phyloP scores from a whole-genome alignment of 2,888 invertebrate species.

The Gonocerus acuteangulatus region DNA sequence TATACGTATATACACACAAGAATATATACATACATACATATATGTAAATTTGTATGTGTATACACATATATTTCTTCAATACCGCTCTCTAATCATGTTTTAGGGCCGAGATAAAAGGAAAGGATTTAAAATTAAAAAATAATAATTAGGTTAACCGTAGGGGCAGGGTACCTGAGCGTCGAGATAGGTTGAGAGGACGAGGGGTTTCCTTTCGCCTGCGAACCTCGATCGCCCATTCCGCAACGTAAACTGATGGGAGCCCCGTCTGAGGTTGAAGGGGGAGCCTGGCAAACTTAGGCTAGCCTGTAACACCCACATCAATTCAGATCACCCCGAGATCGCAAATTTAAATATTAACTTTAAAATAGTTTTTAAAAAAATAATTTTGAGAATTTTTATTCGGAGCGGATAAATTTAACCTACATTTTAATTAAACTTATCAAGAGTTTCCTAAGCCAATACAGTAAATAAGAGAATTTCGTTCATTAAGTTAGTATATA shows the following conservation, averaged over 20 bases:
- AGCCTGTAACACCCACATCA: constrained; percentile 55
- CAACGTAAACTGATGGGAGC: constrained; percentile 85
- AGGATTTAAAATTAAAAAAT: constrained; percentile 9
- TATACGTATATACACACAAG: background rate
- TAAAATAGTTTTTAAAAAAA: background rate
- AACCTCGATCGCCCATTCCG: constrained; percentile 64
- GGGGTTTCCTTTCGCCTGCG: constrained; percentile 82
- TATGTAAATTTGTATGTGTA: too few relatives aligned
- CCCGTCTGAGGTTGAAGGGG: constrained; percentile 86
- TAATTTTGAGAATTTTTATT: background rate
- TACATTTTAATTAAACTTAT: background rate
- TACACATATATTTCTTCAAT: too few relatives aligned
- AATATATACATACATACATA: too few relatives aligned
- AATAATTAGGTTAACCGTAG: constrained; percentile 5
- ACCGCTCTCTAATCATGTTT: background rate
- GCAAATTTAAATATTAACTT: constrained; percentile 5
- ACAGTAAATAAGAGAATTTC: too few relatives aligned
- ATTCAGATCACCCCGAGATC: constrained; percentile 21
- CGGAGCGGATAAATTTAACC: background rate
- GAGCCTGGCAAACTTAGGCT: constrained; percentile 95
- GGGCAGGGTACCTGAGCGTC: constrained; percentile 59
- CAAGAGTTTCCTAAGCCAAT: too few relatives aligned
- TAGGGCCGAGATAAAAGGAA: constrained; percentile 9
- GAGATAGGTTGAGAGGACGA: constrained; percentile 88
- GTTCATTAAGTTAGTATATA: too few relatives aligned